Conservation (phyloP, 2,888 invertebrate species). For the Lingula anatina region DNA sequence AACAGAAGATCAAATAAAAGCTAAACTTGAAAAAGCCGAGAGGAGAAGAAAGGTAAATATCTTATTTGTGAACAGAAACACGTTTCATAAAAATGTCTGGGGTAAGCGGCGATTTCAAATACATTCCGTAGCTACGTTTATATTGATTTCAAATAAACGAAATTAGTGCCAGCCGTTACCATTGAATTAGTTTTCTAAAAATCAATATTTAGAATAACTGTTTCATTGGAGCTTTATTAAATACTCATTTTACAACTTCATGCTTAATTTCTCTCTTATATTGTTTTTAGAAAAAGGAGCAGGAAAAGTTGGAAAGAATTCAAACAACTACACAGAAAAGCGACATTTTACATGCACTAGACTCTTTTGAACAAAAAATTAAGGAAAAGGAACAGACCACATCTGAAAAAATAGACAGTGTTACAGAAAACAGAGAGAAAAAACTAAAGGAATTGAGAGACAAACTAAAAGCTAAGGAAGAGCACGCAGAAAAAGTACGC, state of each 20-base stretch:
- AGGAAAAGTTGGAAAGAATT: conserved; percentile 35
- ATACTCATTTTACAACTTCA: no score
- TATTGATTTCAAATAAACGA: no score
- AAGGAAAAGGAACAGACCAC: conserved; percentile 27
- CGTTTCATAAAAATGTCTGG: background rate
- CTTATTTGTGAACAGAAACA: no score
- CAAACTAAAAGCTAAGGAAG: conserved; percentile 28
- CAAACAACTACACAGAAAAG: conserved; percentile 28
- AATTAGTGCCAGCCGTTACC: no score
- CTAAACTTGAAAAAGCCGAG: conserved; percentile 40
- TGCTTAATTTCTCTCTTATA: no score
- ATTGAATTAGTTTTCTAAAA: no score
- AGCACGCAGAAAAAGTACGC: conserved; percentile 34
- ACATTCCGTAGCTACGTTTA: no score
- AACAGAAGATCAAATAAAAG: conserved; percentile 36
- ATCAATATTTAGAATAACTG: no score
- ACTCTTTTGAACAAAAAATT: conserved; percentile 29
- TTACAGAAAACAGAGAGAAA: conserved; percentile 30
- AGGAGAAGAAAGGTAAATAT: conserved; percentile 34
- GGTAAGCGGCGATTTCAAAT: no score
- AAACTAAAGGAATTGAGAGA: conserved; percentile 30
- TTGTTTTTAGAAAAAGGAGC: conserved; percentile 28
- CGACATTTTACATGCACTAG: conserved; percentile 30
- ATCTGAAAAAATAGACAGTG: conserved; percentile 32
- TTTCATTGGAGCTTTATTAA: no score